Percentiles rank a stretch among this genome's conserved stretches.
Conservation (phyloP, 2,797 vertebrate species). For the Anguilla megastoma region DNA sequence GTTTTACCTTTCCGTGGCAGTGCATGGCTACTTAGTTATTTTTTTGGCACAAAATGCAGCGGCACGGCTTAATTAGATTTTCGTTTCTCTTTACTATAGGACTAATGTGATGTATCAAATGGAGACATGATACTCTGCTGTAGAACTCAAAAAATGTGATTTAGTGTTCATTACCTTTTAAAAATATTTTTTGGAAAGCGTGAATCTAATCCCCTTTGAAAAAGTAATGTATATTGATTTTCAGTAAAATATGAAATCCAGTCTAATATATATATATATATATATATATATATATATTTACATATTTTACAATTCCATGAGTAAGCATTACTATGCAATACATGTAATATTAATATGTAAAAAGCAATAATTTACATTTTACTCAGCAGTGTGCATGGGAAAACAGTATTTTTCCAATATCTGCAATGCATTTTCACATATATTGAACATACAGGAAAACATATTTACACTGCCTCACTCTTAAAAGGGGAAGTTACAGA, state of each 20-base stretch:
- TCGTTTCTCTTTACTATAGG: no score
- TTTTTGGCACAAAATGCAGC: no score
- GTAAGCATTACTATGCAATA: background rate
- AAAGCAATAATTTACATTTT: background rate
- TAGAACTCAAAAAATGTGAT: no score
- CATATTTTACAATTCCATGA: background rate
- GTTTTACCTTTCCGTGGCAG: no score
- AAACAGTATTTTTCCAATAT: conserved; percentile 24
- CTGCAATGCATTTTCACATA: conserved; percentile 12
- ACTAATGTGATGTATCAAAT: no score
- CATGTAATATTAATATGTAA: background rate
- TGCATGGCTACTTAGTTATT: no score
- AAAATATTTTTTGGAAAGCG: background rate
- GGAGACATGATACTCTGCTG: no score
- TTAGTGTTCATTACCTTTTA: no score
- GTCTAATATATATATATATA: background rate
- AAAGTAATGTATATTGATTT: background rate
- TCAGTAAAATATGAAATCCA: background rate
- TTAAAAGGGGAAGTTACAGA: background rate
- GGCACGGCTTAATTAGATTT: no score
- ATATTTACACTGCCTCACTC: background rate
- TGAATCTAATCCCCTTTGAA: background rate
- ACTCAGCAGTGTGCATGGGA: background rate
- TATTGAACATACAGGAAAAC: background rate
- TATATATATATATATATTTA: background rate